These are phyloP conservation scores for Gymnobelideus leadbeateri DNA, from an alignment of 2,113 vertebrate genomes.

Conservation along the genomic window DNA sequence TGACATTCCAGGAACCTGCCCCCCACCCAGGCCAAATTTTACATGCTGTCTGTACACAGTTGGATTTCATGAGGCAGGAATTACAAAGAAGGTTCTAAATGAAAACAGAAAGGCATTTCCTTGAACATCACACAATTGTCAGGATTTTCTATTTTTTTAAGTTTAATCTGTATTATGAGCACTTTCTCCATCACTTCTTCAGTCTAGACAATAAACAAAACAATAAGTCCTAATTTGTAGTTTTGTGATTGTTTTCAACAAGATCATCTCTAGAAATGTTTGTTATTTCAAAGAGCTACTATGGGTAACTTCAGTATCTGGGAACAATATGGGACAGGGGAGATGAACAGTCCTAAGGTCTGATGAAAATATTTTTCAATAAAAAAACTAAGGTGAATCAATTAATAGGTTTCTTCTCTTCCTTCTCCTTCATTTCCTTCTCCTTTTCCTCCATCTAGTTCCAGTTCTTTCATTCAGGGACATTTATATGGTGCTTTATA, in stretches of 20 bases:
- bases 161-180: not conserved
- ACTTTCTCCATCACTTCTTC: not conserved
- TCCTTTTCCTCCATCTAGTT: constrained; percentile 8
- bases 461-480: constrained; percentile 31
- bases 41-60: constrained; percentile 78
- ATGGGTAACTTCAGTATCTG: constrained; percentile 47
- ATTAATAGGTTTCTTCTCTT: constrained; percentile 34
- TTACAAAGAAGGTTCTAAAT: constrained; percentile 43
- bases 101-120: constrained; percentile 54
- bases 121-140: constrained; percentile 43
- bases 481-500: constrained; percentile 39
- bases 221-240: not conserved
- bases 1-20: constrained; percentile 75
- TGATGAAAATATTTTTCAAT: constrained; percentile 68
- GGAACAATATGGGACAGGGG: constrained; percentile 48
- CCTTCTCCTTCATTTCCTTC: not conserved
- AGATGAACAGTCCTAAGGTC: constrained; percentile 69
- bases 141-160: not conserved
- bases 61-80: constrained; percentile 67
- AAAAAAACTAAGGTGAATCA: constrained; percentile 58
- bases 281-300: constrained; percentile 50
- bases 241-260: constrained; percentile 14
- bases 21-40: constrained; percentile 50
- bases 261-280: constrained; percentile 47
- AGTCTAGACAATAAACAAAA: not conserved